Evolutionary conservation across 1,140 invertebrate species (phyloP).

Genomic region (Microplitis mediator): DNA sequence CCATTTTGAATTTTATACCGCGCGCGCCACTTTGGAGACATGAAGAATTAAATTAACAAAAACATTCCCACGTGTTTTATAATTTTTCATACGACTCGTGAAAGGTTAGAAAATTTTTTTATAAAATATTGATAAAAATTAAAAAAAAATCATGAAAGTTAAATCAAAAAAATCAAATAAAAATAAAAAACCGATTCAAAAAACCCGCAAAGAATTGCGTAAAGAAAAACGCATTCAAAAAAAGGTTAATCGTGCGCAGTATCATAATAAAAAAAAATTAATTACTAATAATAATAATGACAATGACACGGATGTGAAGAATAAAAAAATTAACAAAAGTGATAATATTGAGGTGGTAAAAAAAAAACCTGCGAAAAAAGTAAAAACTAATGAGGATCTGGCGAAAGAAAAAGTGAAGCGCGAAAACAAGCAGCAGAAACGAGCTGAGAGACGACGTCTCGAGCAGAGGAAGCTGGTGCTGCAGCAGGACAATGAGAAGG

Average conservation of each 20-base stretch:
- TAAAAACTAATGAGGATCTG: conserved; percentile 25
- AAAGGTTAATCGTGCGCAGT: conserved; percentile 63
- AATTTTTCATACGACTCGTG: no score
- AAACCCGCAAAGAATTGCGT: conserved; percentile 67
- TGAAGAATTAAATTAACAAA: no score
- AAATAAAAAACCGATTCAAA: conserved; percentile 29
- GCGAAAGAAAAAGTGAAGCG: conserved; percentile 40
- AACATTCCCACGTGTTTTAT: no score
- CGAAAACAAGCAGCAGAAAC: conserved; percentile 34
- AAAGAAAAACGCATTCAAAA: conserved; percentile 65
- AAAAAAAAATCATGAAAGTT: conserved; percentile 15
- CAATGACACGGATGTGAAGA: conserved; percentile 32
- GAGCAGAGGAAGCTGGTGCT: conserved; percentile 69
- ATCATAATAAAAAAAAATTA: conserved; percentile 53
- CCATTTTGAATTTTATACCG: no score
- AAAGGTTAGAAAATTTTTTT: no score
- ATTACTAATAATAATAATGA: conserved; percentile 36
- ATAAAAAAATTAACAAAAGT: conserved; percentile 33
- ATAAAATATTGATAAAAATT: no score
- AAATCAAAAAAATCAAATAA: conserved; percentile 18
- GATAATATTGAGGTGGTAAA: neutral
- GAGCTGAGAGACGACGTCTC: conserved; percentile 60
- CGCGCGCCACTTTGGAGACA: no score
- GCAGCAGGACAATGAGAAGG: conserved; percentile 73
- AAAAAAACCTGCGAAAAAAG: conserved; percentile 26